Evolutionary conservation across 2,888 invertebrate genomes (phyloP).

Genomic region (Cantharis lateralis): DNA sequence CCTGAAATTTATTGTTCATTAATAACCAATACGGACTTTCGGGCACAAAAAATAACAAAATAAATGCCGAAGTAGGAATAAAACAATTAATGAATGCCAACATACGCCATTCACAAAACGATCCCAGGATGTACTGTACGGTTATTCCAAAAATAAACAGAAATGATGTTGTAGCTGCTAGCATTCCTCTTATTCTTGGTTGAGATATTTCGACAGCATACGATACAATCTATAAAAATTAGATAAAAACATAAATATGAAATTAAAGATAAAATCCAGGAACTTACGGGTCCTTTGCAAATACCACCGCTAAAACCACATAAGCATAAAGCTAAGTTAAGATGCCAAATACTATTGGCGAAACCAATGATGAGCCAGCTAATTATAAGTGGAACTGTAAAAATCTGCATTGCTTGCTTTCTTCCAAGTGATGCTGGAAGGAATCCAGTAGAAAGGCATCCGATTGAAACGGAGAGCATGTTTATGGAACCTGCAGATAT

Average conservation of each 20-base stretch:
- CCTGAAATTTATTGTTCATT: constrained; percentile 65
- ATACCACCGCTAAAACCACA: constrained; percentile 79
- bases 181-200: constrained; percentile 75
- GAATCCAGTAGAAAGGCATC: constrained; percentile 74
- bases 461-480: constrained; percentile 77
- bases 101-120: constrained; percentile 72
- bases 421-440: constrained; percentile 74
- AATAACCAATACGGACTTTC: constrained; percentile 84
- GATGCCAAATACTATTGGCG: constrained; percentile 63
- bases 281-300: constrained; percentile 76
- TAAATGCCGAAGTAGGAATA: constrained; percentile 68
- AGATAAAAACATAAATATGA: neutral
- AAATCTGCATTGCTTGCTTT: constrained; percentile 74
- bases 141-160: constrained; percentile 77
- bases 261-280: no score
- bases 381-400: constrained; percentile 73
- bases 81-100: constrained; percentile 70
- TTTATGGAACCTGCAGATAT: constrained; percentile 73
- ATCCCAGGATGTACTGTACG: constrained; percentile 75
- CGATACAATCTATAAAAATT: constrained; percentile 69
- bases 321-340: constrained; percentile 72
- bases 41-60: constrained; percentile 72
- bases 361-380: constrained; percentile 78
- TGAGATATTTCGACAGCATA: constrained; percentile 87
- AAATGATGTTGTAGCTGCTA: constrained; percentile 75